Evolutionary conservation across 2,797 vertebrate genomes (phyloP).

Genomic region (Rhinogobio ventralis): DNA sequence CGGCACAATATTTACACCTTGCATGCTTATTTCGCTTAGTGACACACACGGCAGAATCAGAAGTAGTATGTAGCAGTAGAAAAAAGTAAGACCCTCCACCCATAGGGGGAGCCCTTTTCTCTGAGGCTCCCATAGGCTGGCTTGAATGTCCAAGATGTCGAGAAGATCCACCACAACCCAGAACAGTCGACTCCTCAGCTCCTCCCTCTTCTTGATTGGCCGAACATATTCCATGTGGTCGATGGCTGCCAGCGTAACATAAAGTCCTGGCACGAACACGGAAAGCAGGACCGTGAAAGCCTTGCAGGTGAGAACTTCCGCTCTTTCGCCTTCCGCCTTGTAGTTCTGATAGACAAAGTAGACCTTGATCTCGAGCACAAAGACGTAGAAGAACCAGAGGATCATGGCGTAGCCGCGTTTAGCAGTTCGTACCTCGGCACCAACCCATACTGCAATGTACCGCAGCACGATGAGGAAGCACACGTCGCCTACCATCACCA

Average conservation of each 20-base stretch:
- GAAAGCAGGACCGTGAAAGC: slow-evolving; percentile 62
- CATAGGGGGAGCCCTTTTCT: slow-evolving; percentile 57
- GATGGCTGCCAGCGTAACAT: slow-evolving; percentile 52
- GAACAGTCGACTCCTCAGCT: slow-evolving; percentile 56
- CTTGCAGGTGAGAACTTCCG: slow-evolving; percentile 52
- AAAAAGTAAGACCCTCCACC: slow-evolving; percentile 63
- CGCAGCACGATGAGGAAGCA: slow-evolving; percentile 87
- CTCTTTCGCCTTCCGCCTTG: slow-evolving; percentile 72
- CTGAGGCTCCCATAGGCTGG: slow-evolving; percentile 62
- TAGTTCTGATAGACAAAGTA: slow-evolving; percentile 91
- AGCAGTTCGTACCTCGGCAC: slow-evolving; percentile 86
- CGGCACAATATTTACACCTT: slow-evolving; percentile 52
- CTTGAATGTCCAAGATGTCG: slow-evolving; percentile 65
- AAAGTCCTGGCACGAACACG: slow-evolving; percentile 59
- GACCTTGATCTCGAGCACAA: slow-evolving; percentile 85
- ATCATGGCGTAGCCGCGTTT: slow-evolving; percentile 89
- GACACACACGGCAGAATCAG: slow-evolving; percentile 64
- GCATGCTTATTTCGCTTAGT: slow-evolving; percentile 59
- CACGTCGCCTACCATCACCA: slow-evolving; percentile 87
- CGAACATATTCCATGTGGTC: slow-evolving; percentile 59
- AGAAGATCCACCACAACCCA: slow-evolving; percentile 64
- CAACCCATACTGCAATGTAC: slow-evolving; percentile 88
- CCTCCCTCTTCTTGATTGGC: slow-evolving; percentile 58
- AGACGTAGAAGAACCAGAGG: slow-evolving; percentile 85
- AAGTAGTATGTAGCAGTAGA: slow-evolving; percentile 64